Percentiles rank a stretch among this genome's conserved stretches.
These are phyloP conservation scores for Sturmia bella DNA, from an alignment of 2,888 invertebrate genomes.

Conservation along the genomic window DNA sequence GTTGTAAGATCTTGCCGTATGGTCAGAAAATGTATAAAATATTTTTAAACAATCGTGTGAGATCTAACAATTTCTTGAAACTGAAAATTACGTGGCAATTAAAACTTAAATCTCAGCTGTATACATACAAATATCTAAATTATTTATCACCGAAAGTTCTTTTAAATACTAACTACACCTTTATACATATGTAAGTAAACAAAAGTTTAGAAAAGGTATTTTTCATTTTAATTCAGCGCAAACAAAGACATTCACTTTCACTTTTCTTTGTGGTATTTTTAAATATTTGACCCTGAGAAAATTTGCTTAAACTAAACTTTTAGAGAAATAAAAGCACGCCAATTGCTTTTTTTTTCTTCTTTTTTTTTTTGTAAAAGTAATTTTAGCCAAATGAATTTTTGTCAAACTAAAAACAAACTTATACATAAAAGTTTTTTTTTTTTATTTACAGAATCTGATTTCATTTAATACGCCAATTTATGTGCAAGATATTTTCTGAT, in stretches of 20 bases:
- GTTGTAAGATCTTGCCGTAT: no score
- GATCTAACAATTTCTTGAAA: no score
- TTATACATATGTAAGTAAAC: no score
- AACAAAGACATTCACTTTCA: conserved; percentile 35
- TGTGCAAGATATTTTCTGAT: conserved; percentile 28
- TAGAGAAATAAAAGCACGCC: conserved; percentile 23
- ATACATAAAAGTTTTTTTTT: conserved; percentile 30
- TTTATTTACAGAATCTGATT: conserved; percentile 66
- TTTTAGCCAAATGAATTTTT: conserved; percentile 13
- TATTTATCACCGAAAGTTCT: no score
- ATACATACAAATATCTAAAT: not conserved
- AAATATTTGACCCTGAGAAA: conserved; percentile 57
- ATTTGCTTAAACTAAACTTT: conserved; percentile 14
- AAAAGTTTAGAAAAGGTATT: no score
- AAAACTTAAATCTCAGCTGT: not conserved
- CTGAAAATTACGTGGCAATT: no score
- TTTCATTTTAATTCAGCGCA: no score
- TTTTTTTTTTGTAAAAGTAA: conserved; percentile 25
- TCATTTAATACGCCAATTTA: conserved; percentile 64
- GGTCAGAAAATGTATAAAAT: no score
- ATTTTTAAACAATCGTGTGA: no score
- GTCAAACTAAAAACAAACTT: conserved; percentile 13
- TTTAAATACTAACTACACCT: no score
- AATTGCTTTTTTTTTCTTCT: conserved; percentile 38
- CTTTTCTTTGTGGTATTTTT: conserved; percentile 52